Conservation (phyloP, 2,797 vertebrate genomes). For the Pseudotriccus pelzelni region DNA sequence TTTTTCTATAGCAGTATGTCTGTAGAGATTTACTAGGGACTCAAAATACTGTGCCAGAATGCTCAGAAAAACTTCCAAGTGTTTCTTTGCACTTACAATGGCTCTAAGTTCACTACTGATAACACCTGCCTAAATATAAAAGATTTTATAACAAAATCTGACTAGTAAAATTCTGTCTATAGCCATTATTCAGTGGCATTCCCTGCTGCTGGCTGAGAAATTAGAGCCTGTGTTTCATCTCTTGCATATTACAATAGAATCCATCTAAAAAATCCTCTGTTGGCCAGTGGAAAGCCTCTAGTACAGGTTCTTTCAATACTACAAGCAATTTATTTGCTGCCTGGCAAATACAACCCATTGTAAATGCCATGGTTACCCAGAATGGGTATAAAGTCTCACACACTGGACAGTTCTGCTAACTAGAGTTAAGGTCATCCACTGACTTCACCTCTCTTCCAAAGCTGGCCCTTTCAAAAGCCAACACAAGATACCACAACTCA, state of each 20-base stretch:
- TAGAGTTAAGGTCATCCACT: constrained; percentile 69
- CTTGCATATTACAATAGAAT: constrained; percentile 63
- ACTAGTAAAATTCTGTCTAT: constrained; percentile 71
- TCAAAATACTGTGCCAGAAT: constrained; percentile 32
- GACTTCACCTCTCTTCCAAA: constrained; percentile 41
- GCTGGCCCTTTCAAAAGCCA: constrained; percentile 70
- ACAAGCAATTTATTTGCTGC: constrained; percentile 71
- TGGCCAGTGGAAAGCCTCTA: constrained; percentile 74
- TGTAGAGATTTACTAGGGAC: constrained; percentile 59
- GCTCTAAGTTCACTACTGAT: constrained; percentile 50
- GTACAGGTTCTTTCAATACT: constrained; percentile 73
- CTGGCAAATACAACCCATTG: constrained; percentile 99
- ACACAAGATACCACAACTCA: constrained; percentile 54
- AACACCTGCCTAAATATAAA: constrained; percentile 71
- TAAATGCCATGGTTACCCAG: constrained; percentile 91
- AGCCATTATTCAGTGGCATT: constrained; percentile 76
- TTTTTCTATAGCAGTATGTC: constrained; percentile 46
- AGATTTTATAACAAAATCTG: constrained; percentile 73
- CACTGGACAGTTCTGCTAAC: constrained; percentile 65
- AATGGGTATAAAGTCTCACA: constrained; percentile 79
- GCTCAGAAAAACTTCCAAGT: constrained; percentile 62
- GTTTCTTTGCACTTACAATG: constrained; percentile 48
- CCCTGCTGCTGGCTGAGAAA: constrained; percentile 74
- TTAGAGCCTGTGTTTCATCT: constrained; percentile 66
- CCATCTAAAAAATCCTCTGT: constrained; percentile 34